Conservation (phyloP, 2,113 vertebrate genomes). For the Passer domesticus region DNA sequence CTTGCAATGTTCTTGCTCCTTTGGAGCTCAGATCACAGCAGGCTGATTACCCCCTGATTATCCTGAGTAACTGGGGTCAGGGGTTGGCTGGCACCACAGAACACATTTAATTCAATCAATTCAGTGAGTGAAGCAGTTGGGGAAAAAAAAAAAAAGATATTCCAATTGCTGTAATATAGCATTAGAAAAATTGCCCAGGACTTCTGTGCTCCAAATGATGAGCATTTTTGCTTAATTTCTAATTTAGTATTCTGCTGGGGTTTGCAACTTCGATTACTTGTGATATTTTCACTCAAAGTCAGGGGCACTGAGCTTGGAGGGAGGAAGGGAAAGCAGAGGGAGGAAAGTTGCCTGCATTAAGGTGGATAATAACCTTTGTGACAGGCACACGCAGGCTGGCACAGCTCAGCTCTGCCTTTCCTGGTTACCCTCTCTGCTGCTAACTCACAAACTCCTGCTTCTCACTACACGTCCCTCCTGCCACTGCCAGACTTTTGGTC, state of each 20-base stretch:
- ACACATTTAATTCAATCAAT: constrained; percentile 72
- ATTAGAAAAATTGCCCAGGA: constrained; percentile 41
- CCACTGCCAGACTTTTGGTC: background rate
- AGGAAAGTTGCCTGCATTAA: background rate
- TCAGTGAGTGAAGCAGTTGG: constrained; percentile 38
- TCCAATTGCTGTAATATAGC: constrained; percentile 3
- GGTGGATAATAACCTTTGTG: background rate
- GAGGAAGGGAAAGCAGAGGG: background rate
- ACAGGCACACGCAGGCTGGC: background rate
- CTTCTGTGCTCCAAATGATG: constrained; percentile 4
- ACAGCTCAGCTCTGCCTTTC: background rate
- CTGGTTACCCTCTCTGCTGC: background rate
- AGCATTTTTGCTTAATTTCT: constrained; percentile 60
- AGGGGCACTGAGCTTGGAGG: background rate
- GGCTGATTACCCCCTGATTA: constrained; percentile 69
- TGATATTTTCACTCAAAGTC: constrained; percentile 42
- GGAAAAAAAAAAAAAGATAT: background rate
- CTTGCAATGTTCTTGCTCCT: background rate
- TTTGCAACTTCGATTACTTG: constrained; percentile 47
- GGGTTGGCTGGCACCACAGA: constrained; percentile 50
- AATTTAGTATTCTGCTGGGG: constrained; percentile 50
- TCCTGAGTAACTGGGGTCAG: constrained; percentile 55
- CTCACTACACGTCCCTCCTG: background rate
- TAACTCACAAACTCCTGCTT: background rate
- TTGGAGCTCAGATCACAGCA: constrained; percentile 13